Evolutionary conservation across 1,140 invertebrate species (phyloP).

Genomic region (Acyrthosiphon pisum): DNA sequence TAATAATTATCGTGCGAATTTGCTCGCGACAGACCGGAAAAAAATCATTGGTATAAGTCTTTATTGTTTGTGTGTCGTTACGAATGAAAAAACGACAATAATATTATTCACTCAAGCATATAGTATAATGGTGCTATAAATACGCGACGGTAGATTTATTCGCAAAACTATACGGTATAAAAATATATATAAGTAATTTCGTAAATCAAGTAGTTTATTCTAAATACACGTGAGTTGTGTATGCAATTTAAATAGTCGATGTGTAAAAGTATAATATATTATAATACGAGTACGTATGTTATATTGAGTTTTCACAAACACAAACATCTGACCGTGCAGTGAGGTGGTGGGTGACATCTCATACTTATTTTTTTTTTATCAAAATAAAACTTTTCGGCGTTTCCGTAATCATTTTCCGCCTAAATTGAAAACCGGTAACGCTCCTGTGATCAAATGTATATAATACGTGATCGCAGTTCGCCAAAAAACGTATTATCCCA

Average conservation of each 20-base stretch:
- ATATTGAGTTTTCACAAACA: not conserved
- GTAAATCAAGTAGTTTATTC: slow-evolving; percentile 18
- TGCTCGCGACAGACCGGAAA: not conserved
- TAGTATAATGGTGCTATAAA: not conserved
- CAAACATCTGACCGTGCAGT: not conserved
- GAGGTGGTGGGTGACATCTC: not conserved
- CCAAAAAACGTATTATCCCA: not conserved
- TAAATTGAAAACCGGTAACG: slow-evolving; percentile 47
- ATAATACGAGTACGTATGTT: not conserved
- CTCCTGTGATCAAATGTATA: slow-evolving; percentile 39
- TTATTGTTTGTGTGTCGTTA: not conserved
- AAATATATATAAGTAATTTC: not conserved
- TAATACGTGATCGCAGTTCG: slow-evolving; percentile 37
- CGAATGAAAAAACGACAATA: not conserved
- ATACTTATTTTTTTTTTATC: not conserved
- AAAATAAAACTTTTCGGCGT: slow-evolving; percentile 3
- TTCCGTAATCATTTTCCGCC: not conserved
- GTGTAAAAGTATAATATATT: not conserved
- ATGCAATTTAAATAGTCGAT: not conserved
- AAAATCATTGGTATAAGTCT: not conserved
- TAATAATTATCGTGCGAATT: not conserved
- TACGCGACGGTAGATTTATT: slow-evolving; percentile 5
- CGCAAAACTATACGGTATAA: not conserved
- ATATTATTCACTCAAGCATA: not conserved
- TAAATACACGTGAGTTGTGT: not conserved